These are phyloP conservation scores for Tenthredo amoena DNA, from an alignment of 2,888 invertebrate genomes.

Conservation along the genomic window DNA sequence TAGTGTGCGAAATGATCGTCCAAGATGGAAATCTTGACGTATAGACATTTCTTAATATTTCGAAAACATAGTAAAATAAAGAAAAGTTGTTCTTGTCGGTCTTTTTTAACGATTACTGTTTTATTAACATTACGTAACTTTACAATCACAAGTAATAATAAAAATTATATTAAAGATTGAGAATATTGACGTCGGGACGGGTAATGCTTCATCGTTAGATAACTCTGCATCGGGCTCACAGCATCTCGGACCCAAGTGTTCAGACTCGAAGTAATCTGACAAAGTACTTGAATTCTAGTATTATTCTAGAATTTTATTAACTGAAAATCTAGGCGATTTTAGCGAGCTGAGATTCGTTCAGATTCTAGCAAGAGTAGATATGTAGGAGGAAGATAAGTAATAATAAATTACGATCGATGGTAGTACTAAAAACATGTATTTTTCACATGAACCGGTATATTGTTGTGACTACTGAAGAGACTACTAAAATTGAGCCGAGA, in stretches of 20 bases:
- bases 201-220: neutral
- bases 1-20: neutral
- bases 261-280: neutral
- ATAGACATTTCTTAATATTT: neutral
- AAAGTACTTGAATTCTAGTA: neutral
- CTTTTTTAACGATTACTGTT: neutral
- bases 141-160: neutral
- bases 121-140: neutral
- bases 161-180: neutral
- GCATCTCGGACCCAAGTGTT: too few species aligned
- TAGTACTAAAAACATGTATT: too few species aligned
- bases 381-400: too few species aligned
- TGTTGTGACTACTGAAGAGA: too few species aligned
- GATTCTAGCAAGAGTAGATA: too few species aligned
- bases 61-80: neutral
- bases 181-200: neutral
- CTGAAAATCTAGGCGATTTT: too few species aligned
- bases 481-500: too few species aligned
- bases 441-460: too few species aligned
- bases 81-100: neutral
- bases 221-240: neutral
- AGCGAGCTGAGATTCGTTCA: too few species aligned
- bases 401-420: too few species aligned
- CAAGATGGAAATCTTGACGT: neutral
- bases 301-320: neutral